phyloP scores from a whole-genome alignment of 2,113 vertebrate genomes.

The Microcebus lehilahytsara region DNA sequence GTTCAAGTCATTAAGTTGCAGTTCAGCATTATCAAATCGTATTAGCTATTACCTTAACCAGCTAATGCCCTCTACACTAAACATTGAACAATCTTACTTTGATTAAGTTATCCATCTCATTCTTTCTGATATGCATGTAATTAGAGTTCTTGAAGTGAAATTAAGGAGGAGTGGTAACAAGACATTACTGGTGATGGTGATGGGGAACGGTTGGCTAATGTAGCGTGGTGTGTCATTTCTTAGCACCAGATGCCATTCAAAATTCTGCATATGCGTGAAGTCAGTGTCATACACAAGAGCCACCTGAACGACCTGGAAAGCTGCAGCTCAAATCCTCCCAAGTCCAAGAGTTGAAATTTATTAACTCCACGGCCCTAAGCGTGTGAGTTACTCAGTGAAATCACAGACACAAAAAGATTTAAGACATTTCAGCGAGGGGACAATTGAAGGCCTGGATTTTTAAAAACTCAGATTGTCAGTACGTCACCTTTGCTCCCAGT shows the following conservation, averaged over 20 bases:
- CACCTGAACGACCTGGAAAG: background rate
- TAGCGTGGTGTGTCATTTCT: background rate
- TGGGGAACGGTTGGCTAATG: background rate
- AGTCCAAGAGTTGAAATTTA: background rate
- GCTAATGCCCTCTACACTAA: background rate
- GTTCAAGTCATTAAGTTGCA: conserved; percentile 4
- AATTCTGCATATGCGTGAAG: background rate
- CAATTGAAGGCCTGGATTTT: background rate
- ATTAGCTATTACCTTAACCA: conserved; percentile 6
- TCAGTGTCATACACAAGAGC: background rate
- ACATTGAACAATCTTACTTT: background rate
- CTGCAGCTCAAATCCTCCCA: background rate
- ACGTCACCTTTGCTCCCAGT: background rate
- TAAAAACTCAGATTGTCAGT: background rate
- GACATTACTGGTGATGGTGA: background rate
- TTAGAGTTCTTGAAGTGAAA: conserved; percentile 26
- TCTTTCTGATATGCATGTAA: conserved; percentile 28
- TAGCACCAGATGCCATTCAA: background rate
- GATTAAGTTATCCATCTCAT: background rate
- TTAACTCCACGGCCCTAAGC: background rate
- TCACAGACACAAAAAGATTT: background rate
- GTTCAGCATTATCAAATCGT: background rate
- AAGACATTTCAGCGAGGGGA: background rate
- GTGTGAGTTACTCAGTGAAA: background rate
- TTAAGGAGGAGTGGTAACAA: background rate